Evolutionary conservation across 2,888 invertebrate genomes (phyloP).

Genomic region (Protonemura montana): DNA sequence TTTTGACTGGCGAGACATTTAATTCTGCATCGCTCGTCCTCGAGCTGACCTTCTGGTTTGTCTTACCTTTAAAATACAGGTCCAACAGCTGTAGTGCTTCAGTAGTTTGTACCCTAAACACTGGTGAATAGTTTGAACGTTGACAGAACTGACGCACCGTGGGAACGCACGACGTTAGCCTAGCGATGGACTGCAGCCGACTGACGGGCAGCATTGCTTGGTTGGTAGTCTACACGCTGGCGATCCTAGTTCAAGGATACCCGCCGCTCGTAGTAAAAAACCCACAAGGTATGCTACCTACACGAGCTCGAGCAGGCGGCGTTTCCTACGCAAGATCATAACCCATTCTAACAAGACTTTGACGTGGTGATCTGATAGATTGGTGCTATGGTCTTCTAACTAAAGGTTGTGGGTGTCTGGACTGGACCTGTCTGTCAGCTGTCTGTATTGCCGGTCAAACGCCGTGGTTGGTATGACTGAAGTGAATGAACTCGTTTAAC

Average conservation of each 20-base stretch:
- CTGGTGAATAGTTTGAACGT: no score
- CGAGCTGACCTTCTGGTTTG: no score
- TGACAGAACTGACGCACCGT: background rate
- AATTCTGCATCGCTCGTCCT: no score
- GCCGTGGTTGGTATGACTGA: background rate
- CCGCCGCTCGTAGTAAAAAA: conserved; percentile 24
- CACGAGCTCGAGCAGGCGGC: background rate
- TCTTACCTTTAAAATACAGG: no score
- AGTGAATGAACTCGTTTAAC: background rate
- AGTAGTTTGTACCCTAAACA: no score
- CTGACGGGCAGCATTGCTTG: background rate
- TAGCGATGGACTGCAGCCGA: background rate
- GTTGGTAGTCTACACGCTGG: background rate
- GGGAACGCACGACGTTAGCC: background rate
- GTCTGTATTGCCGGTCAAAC: background rate
- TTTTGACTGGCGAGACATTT: no score
- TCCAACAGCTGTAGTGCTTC: no score
- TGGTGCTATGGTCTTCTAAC: background rate
- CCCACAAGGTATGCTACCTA: conserved; percentile 19
- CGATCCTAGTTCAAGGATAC: conserved; percentile 5
- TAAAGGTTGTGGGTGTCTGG: background rate
- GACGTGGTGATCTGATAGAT: background rate
- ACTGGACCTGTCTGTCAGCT: no score
- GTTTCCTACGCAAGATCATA: background rate
- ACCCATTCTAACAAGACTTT: background rate